Conservation (phyloP, 2,113 vertebrate genomes). For the Silurus glanis region DNA sequence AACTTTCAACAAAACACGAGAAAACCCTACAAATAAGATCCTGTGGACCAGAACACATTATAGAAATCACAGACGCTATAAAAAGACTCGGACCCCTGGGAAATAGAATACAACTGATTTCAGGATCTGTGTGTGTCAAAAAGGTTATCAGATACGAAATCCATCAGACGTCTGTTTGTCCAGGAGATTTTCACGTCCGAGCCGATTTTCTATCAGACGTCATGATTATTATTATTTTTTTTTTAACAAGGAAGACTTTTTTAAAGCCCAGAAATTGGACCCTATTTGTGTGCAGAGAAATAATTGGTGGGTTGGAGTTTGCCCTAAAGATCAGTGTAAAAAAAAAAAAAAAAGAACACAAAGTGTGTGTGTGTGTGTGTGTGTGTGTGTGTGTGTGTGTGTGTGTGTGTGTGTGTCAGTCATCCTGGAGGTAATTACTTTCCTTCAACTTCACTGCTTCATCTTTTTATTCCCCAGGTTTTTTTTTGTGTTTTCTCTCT, state of each 20-base stretch:
- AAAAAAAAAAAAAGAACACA: too few species aligned
- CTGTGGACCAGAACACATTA: neutral
- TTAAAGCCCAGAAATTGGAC: too few species aligned
- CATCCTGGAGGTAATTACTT: neutral
- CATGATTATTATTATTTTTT: too few species aligned
- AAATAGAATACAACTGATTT: neutral
- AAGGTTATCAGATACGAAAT: neutral
- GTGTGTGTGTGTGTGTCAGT: neutral
- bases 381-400: neutral
- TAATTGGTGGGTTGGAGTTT: neutral
- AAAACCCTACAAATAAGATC: neutral
- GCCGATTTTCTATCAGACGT: neutral
- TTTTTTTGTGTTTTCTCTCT: too few species aligned
- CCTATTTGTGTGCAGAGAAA: too few species aligned
- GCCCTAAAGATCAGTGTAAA: neutral
- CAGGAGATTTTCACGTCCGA: neutral
- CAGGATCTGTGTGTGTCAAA: neutral
- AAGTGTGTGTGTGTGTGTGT: neutral
- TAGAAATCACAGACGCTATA: too few species aligned
- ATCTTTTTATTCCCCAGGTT: neutral
- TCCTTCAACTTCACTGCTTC: neutral
- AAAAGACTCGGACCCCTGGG: too few species aligned
- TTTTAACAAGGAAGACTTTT: too few species aligned
- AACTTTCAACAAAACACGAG: neutral
- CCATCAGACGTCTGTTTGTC: too few species aligned